Evolutionary conservation across 2,888 invertebrate genomes (phyloP), one percentile per base, ranked within the genome.

Genomic region (Laothoe populi): DNA sequence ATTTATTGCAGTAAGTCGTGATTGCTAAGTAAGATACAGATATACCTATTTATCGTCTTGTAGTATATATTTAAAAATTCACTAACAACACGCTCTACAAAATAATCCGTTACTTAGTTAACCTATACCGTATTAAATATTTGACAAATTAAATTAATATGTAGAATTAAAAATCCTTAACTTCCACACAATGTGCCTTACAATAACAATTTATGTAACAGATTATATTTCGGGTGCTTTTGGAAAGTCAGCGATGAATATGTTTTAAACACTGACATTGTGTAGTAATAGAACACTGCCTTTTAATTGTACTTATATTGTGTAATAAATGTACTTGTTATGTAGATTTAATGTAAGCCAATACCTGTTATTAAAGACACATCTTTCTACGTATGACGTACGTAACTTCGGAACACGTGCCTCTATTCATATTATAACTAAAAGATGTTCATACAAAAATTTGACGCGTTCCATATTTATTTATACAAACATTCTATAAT

Each of bases 101-200:
- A n/a, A n/a, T n/a, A 35, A 53, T 53, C 53, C 35, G 19, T 19
- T 53, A 53, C 49, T 48, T n/a, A 23, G 19, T 16, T 49, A 31
- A 49, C 31, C 21, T 19, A 53, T 31, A 53, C 35, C 35, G n/a
- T 49, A 23, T 11, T 49, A 11, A 35, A 53, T 53, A 53, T 10
- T 35, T 53, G 53, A 53, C 60, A 61, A 61, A 42, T 42, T 61
- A 61, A 53, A 24, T 48, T n/a, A n/a, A 38, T 31, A 31, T 31
- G 40, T 40, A 48, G n/a, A 40, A 49, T 49, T 24, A 48, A 21
- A 60, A 38, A 60, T 24, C 19, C 26, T 42, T 61, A 42, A 46
- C 60, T 61, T 61, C 60, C 60, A 26, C 16, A 53, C 31, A 53
- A 53, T 21, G 60, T 61, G 60, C 60, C 60, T 61, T 61, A 60